These are phyloP conservation scores for Phaetusa simplex DNA, from an alignment of 2,113 vertebrate species.

Conservation along the genomic window DNA sequence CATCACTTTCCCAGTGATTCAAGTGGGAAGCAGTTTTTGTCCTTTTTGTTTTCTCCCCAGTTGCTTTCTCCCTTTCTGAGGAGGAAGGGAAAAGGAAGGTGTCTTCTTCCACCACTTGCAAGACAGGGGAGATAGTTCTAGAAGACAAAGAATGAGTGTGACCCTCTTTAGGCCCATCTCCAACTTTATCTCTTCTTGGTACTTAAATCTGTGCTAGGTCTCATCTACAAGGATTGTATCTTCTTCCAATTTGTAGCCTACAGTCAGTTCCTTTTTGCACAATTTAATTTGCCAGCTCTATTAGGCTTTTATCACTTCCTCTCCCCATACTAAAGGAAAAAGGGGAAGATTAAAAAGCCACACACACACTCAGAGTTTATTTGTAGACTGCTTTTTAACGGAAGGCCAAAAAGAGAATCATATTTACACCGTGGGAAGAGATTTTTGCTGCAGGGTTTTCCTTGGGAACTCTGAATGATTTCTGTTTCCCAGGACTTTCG, in stretches of 20 bases:
- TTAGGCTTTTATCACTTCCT: constrained; percentile 44
- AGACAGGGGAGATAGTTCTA: neutral
- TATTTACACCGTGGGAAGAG: constrained; percentile 44
- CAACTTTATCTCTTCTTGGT: neutral
- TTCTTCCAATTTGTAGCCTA: neutral
- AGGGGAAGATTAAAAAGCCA: constrained; percentile 33
- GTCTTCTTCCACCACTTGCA: neutral
- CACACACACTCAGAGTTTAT: neutral
- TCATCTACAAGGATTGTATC: neutral
- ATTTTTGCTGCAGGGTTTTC: constrained; percentile 9
- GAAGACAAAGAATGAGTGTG: neutral
- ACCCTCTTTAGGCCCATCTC: neutral
- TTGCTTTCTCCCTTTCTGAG: neutral
- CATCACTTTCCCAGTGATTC: neutral
- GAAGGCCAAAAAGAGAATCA: constrained; percentile 22
- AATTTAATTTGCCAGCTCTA: neutral
- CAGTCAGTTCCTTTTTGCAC: neutral
- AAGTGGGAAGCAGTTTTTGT: neutral
- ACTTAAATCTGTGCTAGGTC: neutral
- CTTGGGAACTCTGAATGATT: constrained; percentile 53
- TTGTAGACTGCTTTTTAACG: constrained; percentile 8
- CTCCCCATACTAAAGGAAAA: neutral
- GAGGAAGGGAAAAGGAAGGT: neutral
- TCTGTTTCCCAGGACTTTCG: constrained; percentile 59
- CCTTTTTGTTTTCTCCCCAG: neutral